Percentiles rank a stretch among this genome's conserved stretches.
These are phyloP conservation scores for Rhipidura dahli DNA, from an alignment of 2,113 vertebrate species.

Conservation along the genomic window DNA sequence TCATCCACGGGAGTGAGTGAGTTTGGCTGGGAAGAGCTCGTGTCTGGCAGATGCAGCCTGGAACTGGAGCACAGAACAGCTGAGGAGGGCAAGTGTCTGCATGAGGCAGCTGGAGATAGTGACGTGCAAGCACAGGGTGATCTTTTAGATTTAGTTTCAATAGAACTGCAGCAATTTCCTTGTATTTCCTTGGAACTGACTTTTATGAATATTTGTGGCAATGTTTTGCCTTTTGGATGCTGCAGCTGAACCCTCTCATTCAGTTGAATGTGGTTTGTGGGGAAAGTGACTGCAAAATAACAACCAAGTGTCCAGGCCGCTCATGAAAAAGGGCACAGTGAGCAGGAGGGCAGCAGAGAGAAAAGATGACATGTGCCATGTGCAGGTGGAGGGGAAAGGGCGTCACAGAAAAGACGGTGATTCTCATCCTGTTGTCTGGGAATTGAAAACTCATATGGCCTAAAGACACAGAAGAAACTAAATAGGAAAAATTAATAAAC, in stretches of 20 bases:
- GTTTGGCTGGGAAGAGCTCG: neutral
- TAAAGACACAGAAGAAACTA: neutral
- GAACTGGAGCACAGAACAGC: neutral
- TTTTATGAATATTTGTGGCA: neutral
- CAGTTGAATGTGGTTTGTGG: neutral
- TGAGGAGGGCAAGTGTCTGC: neutral
- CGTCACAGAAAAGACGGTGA: neutral
- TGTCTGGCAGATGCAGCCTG: neutral
- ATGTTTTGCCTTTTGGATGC: neutral
- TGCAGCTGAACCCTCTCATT: neutral
- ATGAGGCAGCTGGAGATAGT: neutral
- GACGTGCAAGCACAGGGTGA: neutral
- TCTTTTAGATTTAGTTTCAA: neutral
- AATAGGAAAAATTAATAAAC: neutral
- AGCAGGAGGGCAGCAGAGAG: neutral
- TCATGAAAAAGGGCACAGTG: fast-evolving
- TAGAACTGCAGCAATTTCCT: neutral
- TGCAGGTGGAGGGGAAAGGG: neutral
- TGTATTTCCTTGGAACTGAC: neutral
- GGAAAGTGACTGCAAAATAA: neutral
- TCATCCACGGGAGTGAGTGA: neutral
- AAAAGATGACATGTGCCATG: neutral
- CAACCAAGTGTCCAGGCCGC: neutral
- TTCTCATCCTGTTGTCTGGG: neutral
- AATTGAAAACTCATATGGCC: neutral